These are phyloP conservation scores for Spheniscus mendiculus DNA, from an alignment of 2,113 vertebrate genomes.

Conservation along the genomic window DNA sequence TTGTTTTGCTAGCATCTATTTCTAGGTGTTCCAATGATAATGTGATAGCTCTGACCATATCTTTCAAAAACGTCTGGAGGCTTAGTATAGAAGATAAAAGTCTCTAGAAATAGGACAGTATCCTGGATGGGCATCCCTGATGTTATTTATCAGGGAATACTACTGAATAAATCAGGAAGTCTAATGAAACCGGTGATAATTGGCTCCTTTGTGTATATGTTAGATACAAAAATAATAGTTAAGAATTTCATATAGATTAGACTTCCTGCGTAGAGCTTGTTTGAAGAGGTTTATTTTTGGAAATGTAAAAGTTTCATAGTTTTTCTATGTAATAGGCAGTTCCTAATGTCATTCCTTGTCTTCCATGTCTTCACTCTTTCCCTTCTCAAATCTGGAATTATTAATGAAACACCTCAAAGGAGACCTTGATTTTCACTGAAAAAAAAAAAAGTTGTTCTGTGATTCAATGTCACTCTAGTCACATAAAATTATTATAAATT, in stretches of 20 bases:
- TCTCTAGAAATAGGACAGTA: not conserved
- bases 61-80: not conserved
- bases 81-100: not conserved
- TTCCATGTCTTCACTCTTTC: not conserved
- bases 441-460: not conserved
- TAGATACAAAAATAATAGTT: not conserved
- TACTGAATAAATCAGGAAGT: not conserved
- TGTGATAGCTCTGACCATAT: not conserved
- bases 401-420: not conserved
- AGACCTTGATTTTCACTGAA: not conserved
- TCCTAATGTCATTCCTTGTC: not conserved
- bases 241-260: not conserved
- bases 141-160: not conserved
- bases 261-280: not conserved
- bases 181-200: not conserved
- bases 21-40: not conserved
- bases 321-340: not conserved
- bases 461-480: not conserved
- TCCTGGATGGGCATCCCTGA: not conserved
- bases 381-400: not conserved
- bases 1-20: not conserved
- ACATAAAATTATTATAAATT: not conserved
- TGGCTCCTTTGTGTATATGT: not conserved
- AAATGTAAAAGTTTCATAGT: accelerated
- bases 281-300: not conserved